Percentiles rank a stretch among this genome's conserved stretches.
These are phyloP conservation scores for Benthosema pterotum DNA, from an alignment of 2,797 vertebrate species.

Conservation along the genomic window DNA sequence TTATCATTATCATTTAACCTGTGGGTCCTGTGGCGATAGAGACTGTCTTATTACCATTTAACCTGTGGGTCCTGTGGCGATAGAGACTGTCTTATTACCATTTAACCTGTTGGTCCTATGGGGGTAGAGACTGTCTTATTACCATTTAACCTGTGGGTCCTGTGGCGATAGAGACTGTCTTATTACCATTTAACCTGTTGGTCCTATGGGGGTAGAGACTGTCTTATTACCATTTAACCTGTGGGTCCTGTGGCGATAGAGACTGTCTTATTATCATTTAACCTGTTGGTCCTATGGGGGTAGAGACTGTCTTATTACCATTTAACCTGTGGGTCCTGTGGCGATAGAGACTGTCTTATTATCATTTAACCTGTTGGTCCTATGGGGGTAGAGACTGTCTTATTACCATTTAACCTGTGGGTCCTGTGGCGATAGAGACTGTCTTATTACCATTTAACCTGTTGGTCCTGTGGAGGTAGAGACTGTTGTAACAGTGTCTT, in stretches of 20 bases:
- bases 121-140: conserved; percentile 88
- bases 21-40: too few relatives aligned
- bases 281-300: conserved; percentile 92
- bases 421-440: too few relatives aligned
- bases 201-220: too few relatives aligned
- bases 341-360: neutral
- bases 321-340: too few relatives aligned
- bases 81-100: conserved; percentile 87
- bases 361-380: conserved; percentile 94
- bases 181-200: too few relatives aligned
- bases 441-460: conserved; percentile 89
- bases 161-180: too few relatives aligned
- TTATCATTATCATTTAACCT: too few relatives aligned
- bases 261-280: conserved; percentile 83
- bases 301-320: conserved; percentile 86
- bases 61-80: too few relatives aligned
- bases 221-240: too few relatives aligned
- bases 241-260: too few relatives aligned
- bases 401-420: conserved; percentile 53
- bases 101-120: conserved; percentile 91
- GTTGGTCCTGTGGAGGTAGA: conserved; percentile 89
- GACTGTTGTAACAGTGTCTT: conserved; percentile 94
- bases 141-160: too few relatives aligned
- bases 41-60: too few relatives aligned
- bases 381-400: conserved; percentile 93